A percentile compares a stretch with the other conserved stretches of the same genome.
Evolutionary conservation across 2,113 vertebrate species (phyloP).

Genomic region (Penelope pileata): DNA sequence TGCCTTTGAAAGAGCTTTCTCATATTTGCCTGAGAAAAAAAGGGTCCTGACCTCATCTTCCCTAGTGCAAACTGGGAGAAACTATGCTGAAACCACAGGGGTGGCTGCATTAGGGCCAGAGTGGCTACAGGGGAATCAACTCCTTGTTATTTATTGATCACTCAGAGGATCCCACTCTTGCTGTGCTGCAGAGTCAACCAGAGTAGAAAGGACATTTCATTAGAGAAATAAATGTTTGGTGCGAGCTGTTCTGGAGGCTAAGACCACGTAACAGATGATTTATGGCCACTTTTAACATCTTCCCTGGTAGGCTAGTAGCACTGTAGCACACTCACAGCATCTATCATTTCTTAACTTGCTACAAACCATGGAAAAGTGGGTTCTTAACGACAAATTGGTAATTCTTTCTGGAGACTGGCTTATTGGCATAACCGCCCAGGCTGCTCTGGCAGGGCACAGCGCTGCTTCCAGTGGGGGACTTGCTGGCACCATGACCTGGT

Average conservation of each 20-base stretch:
- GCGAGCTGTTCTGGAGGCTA: background rate
- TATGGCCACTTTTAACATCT: background rate
- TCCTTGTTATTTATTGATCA: background rate
- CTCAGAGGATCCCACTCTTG: background rate
- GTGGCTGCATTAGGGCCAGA: background rate
- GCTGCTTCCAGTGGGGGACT: background rate
- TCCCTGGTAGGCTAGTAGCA: background rate
- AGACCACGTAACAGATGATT: background rate
- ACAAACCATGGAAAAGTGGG: background rate
- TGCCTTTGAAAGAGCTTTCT: background rate
- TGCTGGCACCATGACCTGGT: background rate
- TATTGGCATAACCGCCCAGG: background rate
- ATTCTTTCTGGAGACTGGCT: background rate
- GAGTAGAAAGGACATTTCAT: slow-evolving; percentile 16
- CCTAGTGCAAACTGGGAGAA: background rate
- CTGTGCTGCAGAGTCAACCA: background rate
- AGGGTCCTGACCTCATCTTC: background rate
- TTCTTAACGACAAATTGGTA: background rate
- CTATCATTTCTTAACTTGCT: background rate
- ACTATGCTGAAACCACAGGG: rapidly evolving
- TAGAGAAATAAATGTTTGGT: slow-evolving; percentile 7
- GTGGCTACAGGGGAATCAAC: background rate
- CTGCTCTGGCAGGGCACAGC: background rate
- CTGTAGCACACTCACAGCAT: background rate
- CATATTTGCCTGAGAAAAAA: background rate